Percentiles rank a stretch among this genome's conserved stretches.
Conservation (phyloP, 2,888 invertebrate genomes). For the Microctonus brassicae region DNA sequence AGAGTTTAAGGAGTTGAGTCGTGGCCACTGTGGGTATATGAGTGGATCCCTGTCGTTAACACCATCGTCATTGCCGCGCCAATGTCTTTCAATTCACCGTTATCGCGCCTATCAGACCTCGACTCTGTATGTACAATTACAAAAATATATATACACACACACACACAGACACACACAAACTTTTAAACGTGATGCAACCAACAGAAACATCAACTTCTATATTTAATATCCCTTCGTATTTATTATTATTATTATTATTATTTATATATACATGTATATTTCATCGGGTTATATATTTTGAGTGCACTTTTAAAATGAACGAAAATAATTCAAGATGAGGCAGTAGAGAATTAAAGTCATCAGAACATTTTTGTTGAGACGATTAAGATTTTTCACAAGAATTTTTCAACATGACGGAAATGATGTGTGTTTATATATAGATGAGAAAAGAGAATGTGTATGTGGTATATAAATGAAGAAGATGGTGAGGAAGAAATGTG, state of each 20-base stretch:
- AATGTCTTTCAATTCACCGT: conserved; percentile 23
- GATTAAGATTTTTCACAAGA: not conserved
- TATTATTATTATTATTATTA: no score
- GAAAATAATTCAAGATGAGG: not conserved
- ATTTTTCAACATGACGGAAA: conserved; percentile 8
- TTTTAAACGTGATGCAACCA: not conserved
- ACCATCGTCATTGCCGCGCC: conserved; percentile 7
- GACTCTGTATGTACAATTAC: not conserved
- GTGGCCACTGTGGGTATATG: conserved; percentile 45
- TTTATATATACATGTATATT: not conserved
- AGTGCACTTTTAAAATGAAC: not conserved
- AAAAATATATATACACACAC: not conserved
- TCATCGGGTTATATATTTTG: not conserved
- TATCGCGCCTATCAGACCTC: conserved; percentile 37
- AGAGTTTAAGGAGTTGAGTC: conserved; percentile 4
- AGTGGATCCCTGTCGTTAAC: conserved; percentile 31
- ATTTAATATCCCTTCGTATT: not conserved
- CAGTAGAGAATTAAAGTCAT: not conserved
- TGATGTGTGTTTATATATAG: no score
- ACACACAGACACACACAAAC: not conserved
- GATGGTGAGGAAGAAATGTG: not conserved
- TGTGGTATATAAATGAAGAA: not conserved
- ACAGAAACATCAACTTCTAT: not conserved
- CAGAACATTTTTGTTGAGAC: not conserved
- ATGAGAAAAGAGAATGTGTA: not conserved